These are phyloP conservation scores for Heteromurus nitidus DNA, from an alignment of 2,888 invertebrate species.

Conservation along the genomic window DNA sequence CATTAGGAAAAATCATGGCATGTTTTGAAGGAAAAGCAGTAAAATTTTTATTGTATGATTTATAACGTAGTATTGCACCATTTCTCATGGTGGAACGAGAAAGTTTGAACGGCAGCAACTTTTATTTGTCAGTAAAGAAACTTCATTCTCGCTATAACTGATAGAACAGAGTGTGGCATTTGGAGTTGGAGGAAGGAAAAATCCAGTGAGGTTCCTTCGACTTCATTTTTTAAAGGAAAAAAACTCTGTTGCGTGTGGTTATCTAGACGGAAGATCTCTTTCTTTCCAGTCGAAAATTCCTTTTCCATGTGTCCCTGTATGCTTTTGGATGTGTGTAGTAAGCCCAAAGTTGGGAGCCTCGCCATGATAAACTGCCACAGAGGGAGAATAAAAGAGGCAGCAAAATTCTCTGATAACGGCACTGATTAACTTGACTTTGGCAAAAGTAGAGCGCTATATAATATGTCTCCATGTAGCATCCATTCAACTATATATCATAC, in stretches of 20 bases:
- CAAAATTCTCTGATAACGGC: slow-evolving; percentile 53
- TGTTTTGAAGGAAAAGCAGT: no score
- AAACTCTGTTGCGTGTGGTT: slow-evolving; percentile 48
- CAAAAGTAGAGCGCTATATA: background rate
- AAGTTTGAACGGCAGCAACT: background rate
- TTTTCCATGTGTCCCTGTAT: background rate
- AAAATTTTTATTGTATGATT: no score
- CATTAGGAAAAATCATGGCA: no score
- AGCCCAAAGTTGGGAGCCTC: slow-evolving; percentile 27
- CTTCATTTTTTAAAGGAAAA: slow-evolving; percentile 37
- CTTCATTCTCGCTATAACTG: background rate
- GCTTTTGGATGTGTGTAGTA: background rate
- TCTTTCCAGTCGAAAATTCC: slow-evolving; percentile 34
- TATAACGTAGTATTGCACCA: background rate
- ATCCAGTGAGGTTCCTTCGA: slow-evolving; percentile 28
- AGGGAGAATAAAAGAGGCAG: slow-evolving; percentile 49
- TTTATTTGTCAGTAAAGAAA: background rate
- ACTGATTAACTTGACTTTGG: slow-evolving; percentile 29
- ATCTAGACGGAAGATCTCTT: slow-evolving; percentile 42
- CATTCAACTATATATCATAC: background rate
- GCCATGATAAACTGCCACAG: slow-evolving; percentile 54
- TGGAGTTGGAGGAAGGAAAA: background rate
- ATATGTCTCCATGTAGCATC: background rate
- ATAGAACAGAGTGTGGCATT: background rate
- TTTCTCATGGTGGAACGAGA: background rate